Conservation (phyloP, 2,113 vertebrate species). For the Ornithorhynchus anatinus region DNA sequence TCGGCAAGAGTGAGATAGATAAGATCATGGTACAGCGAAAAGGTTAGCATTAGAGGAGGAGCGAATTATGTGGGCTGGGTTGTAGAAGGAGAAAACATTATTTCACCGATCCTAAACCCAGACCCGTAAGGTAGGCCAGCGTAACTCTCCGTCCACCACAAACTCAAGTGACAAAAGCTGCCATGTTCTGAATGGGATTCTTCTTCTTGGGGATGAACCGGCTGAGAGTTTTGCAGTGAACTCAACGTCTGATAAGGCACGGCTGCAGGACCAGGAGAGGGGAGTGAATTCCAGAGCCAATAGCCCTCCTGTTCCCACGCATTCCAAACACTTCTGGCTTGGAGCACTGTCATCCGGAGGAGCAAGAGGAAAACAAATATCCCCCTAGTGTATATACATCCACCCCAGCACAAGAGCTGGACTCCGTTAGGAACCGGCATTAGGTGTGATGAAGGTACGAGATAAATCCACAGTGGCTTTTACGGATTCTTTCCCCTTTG, state of each 20-base stretch:
- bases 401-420: not conserved
- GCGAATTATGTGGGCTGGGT: too few species aligned
- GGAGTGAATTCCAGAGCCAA: not conserved
- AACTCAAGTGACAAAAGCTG: not conserved
- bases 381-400: not conserved
- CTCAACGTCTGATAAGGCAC: too few species aligned
- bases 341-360: not conserved
- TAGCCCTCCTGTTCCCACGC: not conserved
- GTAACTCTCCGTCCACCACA: not conserved
- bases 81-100: not conserved
- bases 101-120: not conserved
- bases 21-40: too few species aligned
- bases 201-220: not conserved
- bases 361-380: not conserved
- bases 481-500: constrained; percentile 16
- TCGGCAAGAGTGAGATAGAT: too few species aligned
- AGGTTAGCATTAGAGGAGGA: too few species aligned
- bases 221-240: not conserved
- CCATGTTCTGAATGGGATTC: not conserved
- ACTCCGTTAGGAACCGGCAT: not conserved
- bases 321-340: not conserved
- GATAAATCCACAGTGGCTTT: not conserved
- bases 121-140: not conserved
- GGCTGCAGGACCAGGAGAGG: not conserved
- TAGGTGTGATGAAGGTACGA: not conserved